Evolutionary conservation across 2,797 vertebrate species (phyloP).

Genomic region (Acipenser oxyrinchus): DNA sequence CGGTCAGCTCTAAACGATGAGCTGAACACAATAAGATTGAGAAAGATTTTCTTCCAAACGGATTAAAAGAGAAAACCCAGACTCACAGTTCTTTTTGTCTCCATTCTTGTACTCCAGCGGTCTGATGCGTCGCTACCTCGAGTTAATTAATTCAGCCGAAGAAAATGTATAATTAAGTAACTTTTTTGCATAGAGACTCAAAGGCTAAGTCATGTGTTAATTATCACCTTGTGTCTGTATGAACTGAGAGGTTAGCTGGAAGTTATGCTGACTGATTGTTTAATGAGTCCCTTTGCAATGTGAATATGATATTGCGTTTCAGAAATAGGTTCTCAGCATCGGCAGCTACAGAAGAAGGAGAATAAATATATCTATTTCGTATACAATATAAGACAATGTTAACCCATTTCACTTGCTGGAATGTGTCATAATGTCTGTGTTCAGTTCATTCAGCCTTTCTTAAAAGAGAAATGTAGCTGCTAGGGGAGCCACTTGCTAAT

Average conservation of each 20-base stretch:
- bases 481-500: too few relatives aligned
- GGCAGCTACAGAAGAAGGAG: too few relatives aligned
- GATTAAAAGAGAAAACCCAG: neutral
- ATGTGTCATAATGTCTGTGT: too few relatives aligned
- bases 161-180: conserved; percentile 7
- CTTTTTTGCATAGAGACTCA: neutral
- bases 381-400: too few relatives aligned
- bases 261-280: conserved; percentile 8
- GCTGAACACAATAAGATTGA: neutral
- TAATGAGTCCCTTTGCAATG: neutral
- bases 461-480: too few relatives aligned
- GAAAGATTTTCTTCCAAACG: neutral
- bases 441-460: too few relatives aligned
- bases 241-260: conserved; percentile 9
- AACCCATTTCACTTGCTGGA: too few relatives aligned
- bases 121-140: neutral
- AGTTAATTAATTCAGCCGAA: conserved; percentile 3
- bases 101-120: neutral
- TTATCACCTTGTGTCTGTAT: conserved; percentile 12
- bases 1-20: too few relatives aligned
- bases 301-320: neutral
- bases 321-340: neutral
- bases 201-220: conserved; percentile 9
- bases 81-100: neutral
- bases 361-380: too few relatives aligned